Evolutionary conservation across 2,113 vertebrate genomes (phyloP).

Genomic region (Alosa alosa): DNA sequence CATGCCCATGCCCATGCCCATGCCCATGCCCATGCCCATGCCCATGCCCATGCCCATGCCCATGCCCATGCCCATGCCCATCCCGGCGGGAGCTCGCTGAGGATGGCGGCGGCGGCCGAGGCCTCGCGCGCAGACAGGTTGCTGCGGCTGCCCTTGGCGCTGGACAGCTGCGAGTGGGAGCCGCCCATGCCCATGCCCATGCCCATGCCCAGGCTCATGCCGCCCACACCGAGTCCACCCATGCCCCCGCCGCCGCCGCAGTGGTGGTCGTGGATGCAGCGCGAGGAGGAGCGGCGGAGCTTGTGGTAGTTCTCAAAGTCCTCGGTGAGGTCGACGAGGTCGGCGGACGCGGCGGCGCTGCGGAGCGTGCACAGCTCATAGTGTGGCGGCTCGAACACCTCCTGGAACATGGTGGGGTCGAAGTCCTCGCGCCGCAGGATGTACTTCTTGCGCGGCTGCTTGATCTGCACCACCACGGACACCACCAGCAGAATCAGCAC

Average conservation of each 20-base stretch:
- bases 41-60: no score
- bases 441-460: slow-evolving; percentile 97
- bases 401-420: slow-evolving; percentile 97
- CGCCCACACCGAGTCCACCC: neutral
- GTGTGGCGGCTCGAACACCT: slow-evolving; percentile 96
- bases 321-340: slow-evolving; percentile 89
- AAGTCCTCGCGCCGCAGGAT: slow-evolving; percentile 91
- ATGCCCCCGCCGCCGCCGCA: slow-evolving; percentile 71
- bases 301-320: slow-evolving; percentile 95
- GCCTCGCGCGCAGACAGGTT: slow-evolving; percentile 87
- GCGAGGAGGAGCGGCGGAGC: slow-evolving; percentile 90
- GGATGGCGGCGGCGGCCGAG: slow-evolving; percentile 71
- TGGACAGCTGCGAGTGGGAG: slow-evolving; percentile 79
- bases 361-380: slow-evolving; percentile 94
- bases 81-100: slow-evolving; percentile 84
- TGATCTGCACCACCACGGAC: slow-evolving; percentile 95
- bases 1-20: no score
- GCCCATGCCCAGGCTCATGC: neutral
- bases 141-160: slow-evolving; percentile 85
- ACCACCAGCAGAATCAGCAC: slow-evolving; percentile 93
- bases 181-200: slow-evolving; percentile 64
- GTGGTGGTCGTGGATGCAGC: slow-evolving; percentile 96
- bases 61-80: no score
- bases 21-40: no score
- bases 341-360: slow-evolving; percentile 79